A percentile compares a stretch with the other conserved stretches of the same genome.
phyloP scores from a whole-genome alignment of 1,140 invertebrate genomes.

The Drosophila baimaii region DNA sequence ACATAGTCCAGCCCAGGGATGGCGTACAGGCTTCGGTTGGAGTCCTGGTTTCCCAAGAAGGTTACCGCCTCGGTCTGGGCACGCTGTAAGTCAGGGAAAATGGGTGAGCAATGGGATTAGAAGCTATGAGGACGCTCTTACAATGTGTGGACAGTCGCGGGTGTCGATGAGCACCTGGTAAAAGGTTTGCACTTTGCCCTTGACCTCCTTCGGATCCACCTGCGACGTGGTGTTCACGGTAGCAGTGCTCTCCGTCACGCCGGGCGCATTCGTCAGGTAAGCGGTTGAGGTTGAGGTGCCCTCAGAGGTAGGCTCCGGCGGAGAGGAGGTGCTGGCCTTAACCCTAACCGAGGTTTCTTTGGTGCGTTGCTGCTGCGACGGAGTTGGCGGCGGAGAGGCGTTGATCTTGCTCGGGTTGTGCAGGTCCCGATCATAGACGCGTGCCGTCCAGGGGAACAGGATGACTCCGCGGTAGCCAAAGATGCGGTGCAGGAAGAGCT shows the following conservation, averaged over 20 bases:
- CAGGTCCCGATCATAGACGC: slow-evolving; percentile 96
- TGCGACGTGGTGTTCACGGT: slow-evolving; percentile 40
- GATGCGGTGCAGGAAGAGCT: slow-evolving; percentile 96
- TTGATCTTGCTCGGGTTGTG: slow-evolving; percentile 85
- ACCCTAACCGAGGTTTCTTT: slow-evolving; percentile 68
- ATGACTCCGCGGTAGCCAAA: slow-evolving; percentile 98
- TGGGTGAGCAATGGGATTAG: background rate
- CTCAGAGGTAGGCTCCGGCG: slow-evolving; percentile 2
- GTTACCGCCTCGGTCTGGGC: slow-evolving; percentile 98
- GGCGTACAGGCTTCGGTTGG: slow-evolving; percentile 95
- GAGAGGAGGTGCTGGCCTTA: slow-evolving; percentile 80
- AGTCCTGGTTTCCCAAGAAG: slow-evolving; percentile 98
- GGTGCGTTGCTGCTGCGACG: slow-evolving; percentile 58
- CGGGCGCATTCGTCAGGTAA: slow-evolving; percentile 1
- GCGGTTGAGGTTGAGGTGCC: slow-evolving; percentile 22
- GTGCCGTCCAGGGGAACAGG: slow-evolving; percentile 97
- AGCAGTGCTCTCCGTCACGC: slow-evolving; percentile 20
- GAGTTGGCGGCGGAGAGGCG: slow-evolving; percentile 60
- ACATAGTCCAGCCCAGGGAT: slow-evolving; percentile 98
- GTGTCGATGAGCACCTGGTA: slow-evolving; percentile 98
- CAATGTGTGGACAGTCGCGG: slow-evolving; percentile 97
- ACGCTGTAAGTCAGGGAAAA: slow-evolving; percentile 87
- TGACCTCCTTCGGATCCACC: slow-evolving; percentile 91
- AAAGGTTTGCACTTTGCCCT: slow-evolving; percentile 95
- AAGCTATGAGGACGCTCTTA: slow-evolving; percentile 85